These are phyloP conservation scores for Merops nubicus DNA, from an alignment of 2,113 vertebrate genomes.

Conservation along the genomic window DNA sequence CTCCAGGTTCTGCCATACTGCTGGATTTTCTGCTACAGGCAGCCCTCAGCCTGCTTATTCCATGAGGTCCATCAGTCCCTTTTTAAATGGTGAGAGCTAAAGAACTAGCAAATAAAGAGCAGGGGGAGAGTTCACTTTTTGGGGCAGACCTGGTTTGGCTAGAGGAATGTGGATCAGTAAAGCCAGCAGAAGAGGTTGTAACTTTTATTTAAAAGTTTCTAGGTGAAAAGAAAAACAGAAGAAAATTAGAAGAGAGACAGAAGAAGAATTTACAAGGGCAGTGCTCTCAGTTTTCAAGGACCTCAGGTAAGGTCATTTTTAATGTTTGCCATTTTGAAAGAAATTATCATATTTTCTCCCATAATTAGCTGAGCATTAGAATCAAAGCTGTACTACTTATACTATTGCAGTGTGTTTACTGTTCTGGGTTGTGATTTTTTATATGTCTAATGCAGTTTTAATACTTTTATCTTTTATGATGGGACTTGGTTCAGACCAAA, in stretches of 20 bases:
- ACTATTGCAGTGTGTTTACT: background rate
- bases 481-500: slow-evolving; percentile 62
- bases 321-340: background rate
- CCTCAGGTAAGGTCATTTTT: background rate
- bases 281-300: background rate
- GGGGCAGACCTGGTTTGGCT: background rate
- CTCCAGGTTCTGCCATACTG: background rate
- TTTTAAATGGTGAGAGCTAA: background rate
- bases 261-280: background rate
- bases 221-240: background rate
- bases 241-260: background rate
- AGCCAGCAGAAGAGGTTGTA: background rate
- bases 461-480: slow-evolving; percentile 61
- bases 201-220: background rate
- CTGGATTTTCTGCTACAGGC: background rate
- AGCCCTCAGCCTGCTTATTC: background rate
- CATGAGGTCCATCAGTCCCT: background rate
- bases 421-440: background rate
- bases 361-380: slow-evolving; percentile 28
- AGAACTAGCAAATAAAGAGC: background rate
- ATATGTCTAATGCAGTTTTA: slow-evolving; percentile 37
- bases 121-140: background rate
- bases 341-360: background rate
- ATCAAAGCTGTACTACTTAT: slow-evolving; percentile 21
- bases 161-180: background rate